A percentile compares a stretch with the other conserved stretches of the same genome.
phyloP scores from a whole-genome alignment of 2,888 invertebrate genomes.

The Drosophila multiciliata region DNA sequence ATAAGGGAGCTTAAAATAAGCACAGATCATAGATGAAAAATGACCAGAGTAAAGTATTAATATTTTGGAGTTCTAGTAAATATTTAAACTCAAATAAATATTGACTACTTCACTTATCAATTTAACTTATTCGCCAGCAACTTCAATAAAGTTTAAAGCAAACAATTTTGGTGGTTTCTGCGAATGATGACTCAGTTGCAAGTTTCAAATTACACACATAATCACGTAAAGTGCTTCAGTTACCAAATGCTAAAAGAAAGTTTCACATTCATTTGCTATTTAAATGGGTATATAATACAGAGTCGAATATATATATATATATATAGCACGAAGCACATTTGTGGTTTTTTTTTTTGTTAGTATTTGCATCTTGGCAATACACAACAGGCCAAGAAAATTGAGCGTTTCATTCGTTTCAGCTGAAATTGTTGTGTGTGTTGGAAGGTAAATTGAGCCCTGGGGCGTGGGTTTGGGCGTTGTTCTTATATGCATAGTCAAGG shows the following conservation, averaged over 20 bases:
- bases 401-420: slow-evolving; percentile 45
- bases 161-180: slow-evolving; percentile 14
- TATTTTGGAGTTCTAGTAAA: not conserved
- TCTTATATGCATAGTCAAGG: slow-evolving; percentile 46
- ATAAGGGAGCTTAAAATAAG: not conserved
- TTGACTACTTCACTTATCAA: slow-evolving; percentile 1
- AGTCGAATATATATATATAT: not conserved
- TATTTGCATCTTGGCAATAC: slow-evolving; percentile 54
- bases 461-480: not conserved
- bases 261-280: slow-evolving; percentile 58
- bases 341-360: not conserved
- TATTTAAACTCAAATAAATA: not conserved
- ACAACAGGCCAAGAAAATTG: slow-evolving; percentile 32
- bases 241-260: slow-evolving; percentile 32
- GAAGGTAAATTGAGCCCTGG: slow-evolving; percentile 37
- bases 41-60: not conserved
- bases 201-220: slow-evolving; percentile 28
- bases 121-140: not conserved
- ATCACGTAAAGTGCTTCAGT: slow-evolving; percentile 40
- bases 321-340: slow-evolving; percentile 32
- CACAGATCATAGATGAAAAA: not conserved
- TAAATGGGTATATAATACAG: slow-evolving; percentile 30
- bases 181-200: not conserved
- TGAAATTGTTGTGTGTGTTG: slow-evolving; percentile 16
- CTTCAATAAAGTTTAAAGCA: slow-evolving; percentile 7